phyloP scores from a whole-genome alignment of 2,113 vertebrate species.

The Myotis yumanensis region DNA sequence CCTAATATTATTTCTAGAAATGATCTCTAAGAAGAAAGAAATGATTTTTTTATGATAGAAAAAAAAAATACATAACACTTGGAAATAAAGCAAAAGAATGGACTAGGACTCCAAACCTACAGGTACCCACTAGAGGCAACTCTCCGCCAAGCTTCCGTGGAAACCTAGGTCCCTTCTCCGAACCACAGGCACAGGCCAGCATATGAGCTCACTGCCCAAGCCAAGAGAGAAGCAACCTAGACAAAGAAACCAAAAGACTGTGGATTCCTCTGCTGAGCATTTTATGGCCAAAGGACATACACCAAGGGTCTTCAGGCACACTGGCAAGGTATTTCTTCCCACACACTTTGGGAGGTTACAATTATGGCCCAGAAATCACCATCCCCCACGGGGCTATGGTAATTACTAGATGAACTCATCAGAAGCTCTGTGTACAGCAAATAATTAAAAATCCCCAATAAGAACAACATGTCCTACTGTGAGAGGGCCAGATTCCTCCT shows the following conservation, averaged over 20 bases:
- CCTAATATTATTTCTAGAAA: background rate
- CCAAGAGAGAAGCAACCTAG: background rate
- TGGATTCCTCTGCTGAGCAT: background rate
- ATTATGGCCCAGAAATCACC: background rate
- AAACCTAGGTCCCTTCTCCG: background rate
- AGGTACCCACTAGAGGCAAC: background rate
- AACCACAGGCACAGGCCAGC: background rate
- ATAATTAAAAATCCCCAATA: background rate
- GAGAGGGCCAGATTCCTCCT: background rate
- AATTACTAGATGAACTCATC: background rate
- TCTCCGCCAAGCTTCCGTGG: fast-evolving
- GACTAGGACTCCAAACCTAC: background rate
- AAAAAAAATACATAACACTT: background rate
- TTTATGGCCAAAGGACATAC: no score
- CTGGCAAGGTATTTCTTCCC: background rate
- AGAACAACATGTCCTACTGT: background rate
- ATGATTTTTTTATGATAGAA: background rate
- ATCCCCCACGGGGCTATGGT: background rate
- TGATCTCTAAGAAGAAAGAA: background rate
- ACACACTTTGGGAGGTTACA: background rate
- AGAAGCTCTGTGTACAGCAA: background rate
- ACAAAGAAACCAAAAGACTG: background rate
- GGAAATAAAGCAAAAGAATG: background rate
- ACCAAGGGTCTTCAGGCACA: background rate
- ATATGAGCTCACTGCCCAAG: background rate